A percentile compares a stretch with the other conserved stretches of the same genome.
Conservation (phyloP, 2,888 invertebrate species). For the Taenaris catops region DNA sequence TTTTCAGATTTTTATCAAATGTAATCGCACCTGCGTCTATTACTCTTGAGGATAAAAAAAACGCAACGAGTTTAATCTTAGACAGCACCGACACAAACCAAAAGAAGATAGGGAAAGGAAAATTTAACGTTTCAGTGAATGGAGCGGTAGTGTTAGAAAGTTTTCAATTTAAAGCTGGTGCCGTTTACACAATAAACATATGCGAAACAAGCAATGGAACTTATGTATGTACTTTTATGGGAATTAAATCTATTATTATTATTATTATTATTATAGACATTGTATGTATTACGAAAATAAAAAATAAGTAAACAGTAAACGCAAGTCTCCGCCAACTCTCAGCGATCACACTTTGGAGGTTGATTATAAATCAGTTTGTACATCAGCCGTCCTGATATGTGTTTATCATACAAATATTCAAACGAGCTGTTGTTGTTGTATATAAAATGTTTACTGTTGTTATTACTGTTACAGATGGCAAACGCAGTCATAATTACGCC, state of each 20-base stretch:
- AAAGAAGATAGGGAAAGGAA: constrained; percentile 43
- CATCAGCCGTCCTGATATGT: too few species aligned
- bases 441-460: not conserved
- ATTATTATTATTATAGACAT: not conserved
- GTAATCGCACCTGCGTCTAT: constrained; percentile 35
- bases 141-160: constrained; percentile 38
- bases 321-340: too few species aligned
- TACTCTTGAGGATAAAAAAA: constrained; percentile 38
- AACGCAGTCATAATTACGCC: constrained; percentile 75
- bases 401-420: too few species aligned
- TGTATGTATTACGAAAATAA: not conserved
- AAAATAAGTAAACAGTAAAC: too few species aligned
- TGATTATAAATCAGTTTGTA: too few species aligned
- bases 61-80: constrained; percentile 37
- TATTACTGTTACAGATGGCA: constrained; percentile 40
- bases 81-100: constrained; percentile 40
- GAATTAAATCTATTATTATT: too few species aligned
- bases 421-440: not conserved
- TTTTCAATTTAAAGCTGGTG: constrained; percentile 77
- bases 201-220: constrained; percentile 45
- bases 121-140: constrained; percentile 53
- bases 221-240: constrained; percentile 52
- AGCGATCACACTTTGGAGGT: too few species aligned
- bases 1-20: constrained; percentile 61
- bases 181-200: constrained; percentile 81